phyloP scores from a whole-genome alignment of 2,888 invertebrate genomes.

The Stenichneumon culpator region DNA sequence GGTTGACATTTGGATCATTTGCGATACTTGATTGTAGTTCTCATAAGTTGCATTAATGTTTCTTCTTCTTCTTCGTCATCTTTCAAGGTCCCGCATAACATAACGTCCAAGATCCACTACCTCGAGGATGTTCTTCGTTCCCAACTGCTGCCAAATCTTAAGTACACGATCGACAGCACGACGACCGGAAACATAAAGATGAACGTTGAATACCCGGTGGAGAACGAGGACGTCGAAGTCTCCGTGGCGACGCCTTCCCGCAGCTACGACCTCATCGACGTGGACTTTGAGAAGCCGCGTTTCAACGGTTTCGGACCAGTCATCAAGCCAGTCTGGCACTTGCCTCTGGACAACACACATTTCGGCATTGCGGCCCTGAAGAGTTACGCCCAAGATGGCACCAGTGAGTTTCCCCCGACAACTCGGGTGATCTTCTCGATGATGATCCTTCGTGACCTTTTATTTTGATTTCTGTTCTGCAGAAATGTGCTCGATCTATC shows the following conservation, averaged over 20 bases:
- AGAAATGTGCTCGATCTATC: slow-evolving; percentile 79
- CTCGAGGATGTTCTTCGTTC: slow-evolving; percentile 70
- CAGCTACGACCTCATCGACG: slow-evolving; percentile 73
- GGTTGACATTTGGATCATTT: slow-evolving; percentile 45
- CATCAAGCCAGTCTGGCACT: slow-evolving; percentile 57
- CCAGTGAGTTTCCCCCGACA: slow-evolving; percentile 55
- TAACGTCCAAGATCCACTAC: slow-evolving; percentile 42
- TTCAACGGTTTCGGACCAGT: slow-evolving; percentile 68
- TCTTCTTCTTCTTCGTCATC: neutral
- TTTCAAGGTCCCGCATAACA: slow-evolving; percentile 70
- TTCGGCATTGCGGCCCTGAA: slow-evolving; percentile 72
- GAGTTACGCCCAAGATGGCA: slow-evolving; percentile 45
- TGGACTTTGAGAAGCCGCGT: slow-evolving; percentile 69
- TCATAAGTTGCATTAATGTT: neutral
- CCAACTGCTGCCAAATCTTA: slow-evolving; percentile 62
- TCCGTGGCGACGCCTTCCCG: slow-evolving; percentile 76
- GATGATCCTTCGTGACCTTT: neutral
- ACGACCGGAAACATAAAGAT: slow-evolving; percentile 75
- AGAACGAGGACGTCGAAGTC: slow-evolving; percentile 74
- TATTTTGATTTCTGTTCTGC: slow-evolving; percentile 17
- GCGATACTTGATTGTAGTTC: neutral
- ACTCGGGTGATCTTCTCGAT: neutral
- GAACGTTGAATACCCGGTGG: slow-evolving; percentile 74
- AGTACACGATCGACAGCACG: slow-evolving; percentile 70
- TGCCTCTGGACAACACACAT: slow-evolving; percentile 75